These are phyloP conservation scores for Pristis pectinata DNA, from an alignment of 2,797 vertebrate species.

Conservation along the genomic window DNA sequence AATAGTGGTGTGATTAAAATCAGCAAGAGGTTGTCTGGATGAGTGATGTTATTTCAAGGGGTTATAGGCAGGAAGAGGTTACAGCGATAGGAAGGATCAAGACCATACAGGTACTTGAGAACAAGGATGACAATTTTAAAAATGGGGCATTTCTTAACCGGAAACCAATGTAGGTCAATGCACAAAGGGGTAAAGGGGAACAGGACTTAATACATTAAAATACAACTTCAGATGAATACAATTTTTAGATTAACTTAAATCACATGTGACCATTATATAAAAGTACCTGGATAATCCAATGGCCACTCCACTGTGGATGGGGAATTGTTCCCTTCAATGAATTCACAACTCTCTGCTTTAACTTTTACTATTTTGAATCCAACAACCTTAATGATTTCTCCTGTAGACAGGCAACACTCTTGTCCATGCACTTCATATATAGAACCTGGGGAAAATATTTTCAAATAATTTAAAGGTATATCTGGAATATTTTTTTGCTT, in stretches of 20 bases:
- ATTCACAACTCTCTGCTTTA: conserved; percentile 53
- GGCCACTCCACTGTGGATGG: conserved; percentile 58
- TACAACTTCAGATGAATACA: too few relatives aligned
- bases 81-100: neutral
- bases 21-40: neutral
- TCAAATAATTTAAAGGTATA: neutral
- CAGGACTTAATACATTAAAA: neutral
- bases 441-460: conserved; percentile 53
- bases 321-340: conserved; percentile 45
- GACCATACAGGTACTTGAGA: neutral
- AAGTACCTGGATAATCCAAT: conserved; percentile 69
- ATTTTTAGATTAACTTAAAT: neutral
- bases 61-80: neutral
- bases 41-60: neutral
- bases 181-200: neutral
- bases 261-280: conserved; percentile 31
- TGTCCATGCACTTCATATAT: conserved; percentile 68
- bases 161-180: neutral
- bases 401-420: conserved; percentile 68
- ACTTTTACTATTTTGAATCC: conserved; percentile 66
- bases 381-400: conserved; percentile 72
- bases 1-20: neutral
- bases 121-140: neutral
- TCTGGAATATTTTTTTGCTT: neutral
- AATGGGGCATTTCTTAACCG: neutral